Conservation (phyloP, 1,140 invertebrate genomes). For the Bombus ignitus region DNA sequence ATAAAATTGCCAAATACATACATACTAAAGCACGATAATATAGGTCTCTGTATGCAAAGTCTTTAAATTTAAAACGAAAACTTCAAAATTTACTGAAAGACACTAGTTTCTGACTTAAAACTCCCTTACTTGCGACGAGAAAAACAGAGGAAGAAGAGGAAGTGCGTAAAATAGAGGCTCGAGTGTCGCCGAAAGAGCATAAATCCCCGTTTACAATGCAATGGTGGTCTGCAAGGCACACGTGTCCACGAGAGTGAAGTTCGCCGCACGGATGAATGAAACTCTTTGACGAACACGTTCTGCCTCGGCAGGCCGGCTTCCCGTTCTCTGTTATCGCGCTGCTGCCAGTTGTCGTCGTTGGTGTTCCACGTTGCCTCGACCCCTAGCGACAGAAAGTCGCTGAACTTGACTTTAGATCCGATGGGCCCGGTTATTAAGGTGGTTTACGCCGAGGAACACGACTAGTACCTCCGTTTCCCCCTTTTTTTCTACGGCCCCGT, state of each 20-base stretch:
- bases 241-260: slow-evolving; percentile 78
- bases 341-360: slow-evolving; percentile 67
- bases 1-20: too few relatives aligned
- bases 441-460: slow-evolving; percentile 18
- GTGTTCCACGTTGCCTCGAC: slow-evolving; percentile 60
- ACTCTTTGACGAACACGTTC: slow-evolving; percentile 78
- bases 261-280: slow-evolving; percentile 79
- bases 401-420: slow-evolving; percentile 13
- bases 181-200: slow-evolving; percentile 74
- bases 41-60: not conserved
- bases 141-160: slow-evolving; percentile 22
- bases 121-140: not conserved
- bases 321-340: slow-evolving; percentile 66
- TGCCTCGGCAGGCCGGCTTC: slow-evolving; percentile 69
- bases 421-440: slow-evolving; percentile 50
- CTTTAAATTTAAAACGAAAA: not conserved
- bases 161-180: slow-evolving; percentile 53
- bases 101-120: not conserved
- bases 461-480: slow-evolving; percentile 6
- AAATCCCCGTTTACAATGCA: slow-evolving; percentile 79
- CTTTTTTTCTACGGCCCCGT: not conserved
- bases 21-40: too few relatives aligned
- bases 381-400: slow-evolving; percentile 11
- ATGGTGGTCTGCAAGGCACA: slow-evolving; percentile 72
- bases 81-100: not conserved